These are phyloP conservation scores for Cosmia pyralina DNA, from an alignment of 2,888 invertebrate genomes.

Conservation along the genomic window DNA sequence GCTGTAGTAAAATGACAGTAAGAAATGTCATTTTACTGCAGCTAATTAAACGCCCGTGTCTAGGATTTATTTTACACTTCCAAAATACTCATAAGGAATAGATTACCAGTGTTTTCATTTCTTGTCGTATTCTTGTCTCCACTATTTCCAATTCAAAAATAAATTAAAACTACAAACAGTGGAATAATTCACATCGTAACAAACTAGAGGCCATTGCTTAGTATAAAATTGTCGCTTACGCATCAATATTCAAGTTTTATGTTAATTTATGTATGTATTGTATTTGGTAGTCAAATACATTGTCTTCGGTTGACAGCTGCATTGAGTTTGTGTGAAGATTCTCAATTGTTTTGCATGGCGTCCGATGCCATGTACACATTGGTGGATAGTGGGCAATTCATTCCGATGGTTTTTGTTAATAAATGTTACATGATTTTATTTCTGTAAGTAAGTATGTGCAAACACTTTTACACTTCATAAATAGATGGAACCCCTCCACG, in stretches of 20 bases:
- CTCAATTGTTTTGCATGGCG: constrained; percentile 27
- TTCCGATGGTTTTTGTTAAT: not conserved
- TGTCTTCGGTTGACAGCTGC: constrained; percentile 40
- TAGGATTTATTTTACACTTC: too few relatives aligned
- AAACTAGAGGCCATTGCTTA: constrained; percentile 33
- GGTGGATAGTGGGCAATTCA: not conserved
- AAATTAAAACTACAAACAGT: constrained; percentile 9
- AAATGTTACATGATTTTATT: too few relatives aligned
- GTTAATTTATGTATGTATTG: constrained; percentile 43
- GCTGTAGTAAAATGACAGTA: too few relatives aligned
- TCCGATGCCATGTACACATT: constrained; percentile 6
- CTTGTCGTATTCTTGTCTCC: too few relatives aligned
- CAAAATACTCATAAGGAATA: too few relatives aligned
- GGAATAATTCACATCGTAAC: constrained; percentile 40
- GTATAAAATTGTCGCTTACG: constrained; percentile 18
- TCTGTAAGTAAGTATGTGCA: too few relatives aligned
- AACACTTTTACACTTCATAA: too few relatives aligned
- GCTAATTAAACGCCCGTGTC: too few relatives aligned
- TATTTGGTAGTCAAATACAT: constrained; percentile 61
- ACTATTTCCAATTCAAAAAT: not conserved
- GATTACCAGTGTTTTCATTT: too few relatives aligned
- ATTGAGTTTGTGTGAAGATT: constrained; percentile 20
- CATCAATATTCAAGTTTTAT: constrained; percentile 47
- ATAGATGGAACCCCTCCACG: too few relatives aligned
- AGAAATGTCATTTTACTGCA: too few relatives aligned